Base-by-base conservation (phyloP, 2,888 invertebrate species). In the Bombylius discolor region DNA sequence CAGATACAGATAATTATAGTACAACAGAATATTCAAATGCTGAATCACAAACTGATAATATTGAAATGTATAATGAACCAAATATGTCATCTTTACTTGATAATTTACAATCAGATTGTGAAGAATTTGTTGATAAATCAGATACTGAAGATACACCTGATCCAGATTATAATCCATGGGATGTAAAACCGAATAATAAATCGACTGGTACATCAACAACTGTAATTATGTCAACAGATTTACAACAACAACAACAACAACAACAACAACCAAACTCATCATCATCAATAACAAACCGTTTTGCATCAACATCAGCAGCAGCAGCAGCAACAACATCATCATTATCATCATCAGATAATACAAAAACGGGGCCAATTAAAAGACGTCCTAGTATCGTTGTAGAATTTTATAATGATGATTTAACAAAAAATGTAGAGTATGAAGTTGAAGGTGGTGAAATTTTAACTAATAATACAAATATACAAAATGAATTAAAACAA, bases 331-430 rank as follows among this genome's bases (percentile, higher is more conserved):
- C 4, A 49, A 11, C 11, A 11, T 8, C 49, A 42, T 5, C 39
- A 11, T 11, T 42, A 11, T 11, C 8, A 42, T 11, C 12, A 11
- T 5, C 39, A 11, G 8, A 8, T 42, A 11, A 42, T 42, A 42
- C 2, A 11, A 42, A 42, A 11, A 8, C 8, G 39, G 39, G 39
- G 11, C 39, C 39, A 42, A 42, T 42, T 42, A 42, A 42, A 42
- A 42, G 39, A 42, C 39, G 39, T 12, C 57, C 57, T 5, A 57
- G 55, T 13, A 57, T 57, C 11, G 4, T 57, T 23, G 33, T 57
- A 5, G 57, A 57, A 31, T 55, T 33, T 39, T 57, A 55, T 36
- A 55, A 54, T n/a, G 57, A 57, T 47, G 47, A 50, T 31, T n/a
- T 51, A 2, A 34, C 34, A 1, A 55, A 55, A 39, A 31, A 44